Conservation (phyloP, 1,140 invertebrate species). For the Ceratosolen fusciceps region DNA sequence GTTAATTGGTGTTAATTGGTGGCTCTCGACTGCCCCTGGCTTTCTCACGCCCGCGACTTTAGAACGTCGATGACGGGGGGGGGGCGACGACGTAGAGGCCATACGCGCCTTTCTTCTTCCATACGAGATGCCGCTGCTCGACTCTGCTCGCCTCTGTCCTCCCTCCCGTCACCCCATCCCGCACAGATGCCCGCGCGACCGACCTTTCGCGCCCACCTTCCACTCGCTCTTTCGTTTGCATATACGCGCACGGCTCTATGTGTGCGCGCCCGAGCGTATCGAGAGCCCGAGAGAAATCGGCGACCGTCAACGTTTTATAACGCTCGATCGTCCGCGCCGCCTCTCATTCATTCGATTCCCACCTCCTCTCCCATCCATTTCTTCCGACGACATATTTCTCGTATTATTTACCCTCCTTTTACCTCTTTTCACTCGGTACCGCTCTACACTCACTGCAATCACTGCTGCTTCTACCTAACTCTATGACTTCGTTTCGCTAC, state of each 20-base stretch:
- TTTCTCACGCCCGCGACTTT: constrained; percentile 65
- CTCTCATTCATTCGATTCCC: background rate
- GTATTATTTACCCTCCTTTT: background rate
- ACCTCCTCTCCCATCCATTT: background rate
- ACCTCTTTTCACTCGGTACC: background rate
- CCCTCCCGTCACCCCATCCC: background rate
- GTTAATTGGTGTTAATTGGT: constrained; percentile 68
- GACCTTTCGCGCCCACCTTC: constrained; percentile 6
- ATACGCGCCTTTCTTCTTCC: no score
- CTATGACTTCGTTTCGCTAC: no score
- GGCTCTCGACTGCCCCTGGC: constrained; percentile 53
- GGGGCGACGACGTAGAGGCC: no score
- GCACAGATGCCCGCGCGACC: no score
- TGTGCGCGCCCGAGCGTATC: background rate
- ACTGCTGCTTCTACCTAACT: no score
- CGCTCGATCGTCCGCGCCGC: background rate
- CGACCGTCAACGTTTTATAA: background rate
- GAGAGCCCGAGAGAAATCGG: background rate
- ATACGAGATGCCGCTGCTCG: no score
- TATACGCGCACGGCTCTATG: background rate
- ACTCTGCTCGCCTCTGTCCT: background rate
- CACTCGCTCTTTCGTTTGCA: background rate
- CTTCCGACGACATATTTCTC: no score
- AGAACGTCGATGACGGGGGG: constrained; percentile 9
- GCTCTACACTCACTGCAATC: no score